Conservation (phyloP, 1,140 invertebrate species). For the Macrobrachium nipponense region DNA sequence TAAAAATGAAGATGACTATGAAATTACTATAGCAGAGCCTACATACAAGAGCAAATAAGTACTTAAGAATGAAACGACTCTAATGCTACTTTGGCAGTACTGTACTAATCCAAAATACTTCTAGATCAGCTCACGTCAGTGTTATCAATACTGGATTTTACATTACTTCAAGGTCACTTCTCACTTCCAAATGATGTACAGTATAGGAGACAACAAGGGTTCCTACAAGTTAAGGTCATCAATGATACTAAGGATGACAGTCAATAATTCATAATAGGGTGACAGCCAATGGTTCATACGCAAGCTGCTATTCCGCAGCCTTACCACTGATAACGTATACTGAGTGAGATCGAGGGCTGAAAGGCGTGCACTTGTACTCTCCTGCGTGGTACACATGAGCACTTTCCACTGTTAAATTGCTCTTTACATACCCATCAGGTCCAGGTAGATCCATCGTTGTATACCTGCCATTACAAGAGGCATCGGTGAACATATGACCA, state of each 20-base stretch:
- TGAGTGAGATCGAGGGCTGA: conserved; percentile 48
- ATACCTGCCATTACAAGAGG: conserved; percentile 55
- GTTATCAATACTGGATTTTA: too few relatives aligned
- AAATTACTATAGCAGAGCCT: too few relatives aligned
- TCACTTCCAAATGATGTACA: background rate
- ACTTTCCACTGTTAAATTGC: conserved; percentile 49
- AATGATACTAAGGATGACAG: background rate
- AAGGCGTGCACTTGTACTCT: conserved; percentile 54
- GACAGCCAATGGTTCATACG: conserved; percentile 20
- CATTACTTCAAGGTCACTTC: too few relatives aligned
- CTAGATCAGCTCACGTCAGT: too few relatives aligned
- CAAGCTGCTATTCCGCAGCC: conserved; percentile 33
- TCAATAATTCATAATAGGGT: conserved; percentile 27
- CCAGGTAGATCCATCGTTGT: conserved; percentile 28
- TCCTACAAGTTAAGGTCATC: conserved; percentile 12
- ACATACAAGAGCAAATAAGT: too few relatives aligned
- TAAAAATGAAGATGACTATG: too few relatives aligned
- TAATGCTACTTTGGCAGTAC: too few relatives aligned
- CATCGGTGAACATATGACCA: conserved; percentile 14
- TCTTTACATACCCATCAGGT: conserved; percentile 27
- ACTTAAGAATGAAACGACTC: too few relatives aligned
- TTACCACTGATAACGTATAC: conserved; percentile 54
- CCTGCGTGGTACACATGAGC: conserved; percentile 55
- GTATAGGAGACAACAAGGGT: background rate
- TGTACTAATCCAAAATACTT: too few relatives aligned